Evolutionary conservation across 2,113 vertebrate genomes (phyloP).

Genomic region (Candoia aspera): DNA sequence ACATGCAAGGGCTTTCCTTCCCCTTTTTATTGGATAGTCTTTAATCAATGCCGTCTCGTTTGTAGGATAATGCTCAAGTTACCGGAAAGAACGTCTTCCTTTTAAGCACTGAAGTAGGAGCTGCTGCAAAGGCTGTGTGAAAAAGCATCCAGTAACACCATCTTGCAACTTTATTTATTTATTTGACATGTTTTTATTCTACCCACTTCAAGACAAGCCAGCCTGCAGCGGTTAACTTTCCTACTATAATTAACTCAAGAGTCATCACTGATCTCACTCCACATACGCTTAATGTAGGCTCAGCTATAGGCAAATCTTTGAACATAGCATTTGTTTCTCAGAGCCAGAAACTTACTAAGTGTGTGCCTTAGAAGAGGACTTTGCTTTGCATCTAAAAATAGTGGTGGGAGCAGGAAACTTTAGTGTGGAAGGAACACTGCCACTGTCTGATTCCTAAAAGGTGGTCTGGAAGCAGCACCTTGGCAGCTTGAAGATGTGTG

Average conservation of each 20-base stretch:
- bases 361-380: not conserved
- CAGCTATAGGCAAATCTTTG: not conserved
- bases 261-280: not conserved
- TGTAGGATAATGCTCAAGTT: not conserved
- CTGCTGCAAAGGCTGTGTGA: not conserved
- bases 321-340: not conserved
- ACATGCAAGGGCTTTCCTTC: not conserved
- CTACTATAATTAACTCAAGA: not conserved
- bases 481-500: too few relatives aligned
- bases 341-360: not conserved
- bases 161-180: not conserved
- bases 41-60: not conserved
- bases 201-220: not conserved
- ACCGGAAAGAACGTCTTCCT: not conserved
- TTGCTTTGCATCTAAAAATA: not conserved
- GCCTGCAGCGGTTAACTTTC: not conserved
- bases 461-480: not conserved
- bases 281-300: not conserved
- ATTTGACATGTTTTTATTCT: not conserved
- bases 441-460: not conserved
- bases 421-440: not conserved
- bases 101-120: not conserved
- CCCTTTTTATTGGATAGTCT: not conserved
- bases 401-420: not conserved
- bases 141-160: not conserved